Conservation (phyloP, 2,113 vertebrate species). For the Trichechus manatus region DNA sequence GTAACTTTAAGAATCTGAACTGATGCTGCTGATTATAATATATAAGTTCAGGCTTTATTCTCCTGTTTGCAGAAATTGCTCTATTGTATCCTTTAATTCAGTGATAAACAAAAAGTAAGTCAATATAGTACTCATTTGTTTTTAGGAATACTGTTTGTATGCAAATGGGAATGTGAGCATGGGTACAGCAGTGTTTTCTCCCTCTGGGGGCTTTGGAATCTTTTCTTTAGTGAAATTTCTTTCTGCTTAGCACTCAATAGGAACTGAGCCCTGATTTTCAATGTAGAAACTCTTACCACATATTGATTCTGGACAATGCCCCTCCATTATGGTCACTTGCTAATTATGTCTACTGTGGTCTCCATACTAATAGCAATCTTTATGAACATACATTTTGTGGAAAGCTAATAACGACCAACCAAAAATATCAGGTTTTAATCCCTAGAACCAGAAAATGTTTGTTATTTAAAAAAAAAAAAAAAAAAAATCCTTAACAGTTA, state of each 20-base stretch:
- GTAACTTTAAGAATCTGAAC: not conserved
- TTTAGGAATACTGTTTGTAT: not conserved
- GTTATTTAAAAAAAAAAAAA: not conserved
- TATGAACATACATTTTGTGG: not conserved
- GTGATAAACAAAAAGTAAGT: not conserved
- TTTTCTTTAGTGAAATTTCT: not conserved
- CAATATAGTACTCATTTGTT: not conserved
- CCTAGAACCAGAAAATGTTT: not conserved
- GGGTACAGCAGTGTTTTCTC: not conserved
- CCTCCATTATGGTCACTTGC: not conserved
- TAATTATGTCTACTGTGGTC: not conserved
- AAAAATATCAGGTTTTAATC: not conserved
- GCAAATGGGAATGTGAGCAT: not conserved
- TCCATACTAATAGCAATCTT: not conserved
- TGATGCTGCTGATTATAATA: no score
- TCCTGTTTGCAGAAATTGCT: not conserved
- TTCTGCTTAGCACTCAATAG: not conserved
- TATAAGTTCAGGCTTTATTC: not conserved
- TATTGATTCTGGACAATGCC: not conserved
- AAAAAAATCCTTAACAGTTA: not conserved
- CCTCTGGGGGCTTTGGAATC: not conserved
- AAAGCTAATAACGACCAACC: not conserved
- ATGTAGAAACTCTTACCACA: not conserved
- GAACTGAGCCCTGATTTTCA: no score
- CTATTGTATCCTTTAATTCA: not conserved